phyloP scores from a whole-genome alignment of 2,113 vertebrate genomes.

The Trochalopteron elliotii region DNA sequence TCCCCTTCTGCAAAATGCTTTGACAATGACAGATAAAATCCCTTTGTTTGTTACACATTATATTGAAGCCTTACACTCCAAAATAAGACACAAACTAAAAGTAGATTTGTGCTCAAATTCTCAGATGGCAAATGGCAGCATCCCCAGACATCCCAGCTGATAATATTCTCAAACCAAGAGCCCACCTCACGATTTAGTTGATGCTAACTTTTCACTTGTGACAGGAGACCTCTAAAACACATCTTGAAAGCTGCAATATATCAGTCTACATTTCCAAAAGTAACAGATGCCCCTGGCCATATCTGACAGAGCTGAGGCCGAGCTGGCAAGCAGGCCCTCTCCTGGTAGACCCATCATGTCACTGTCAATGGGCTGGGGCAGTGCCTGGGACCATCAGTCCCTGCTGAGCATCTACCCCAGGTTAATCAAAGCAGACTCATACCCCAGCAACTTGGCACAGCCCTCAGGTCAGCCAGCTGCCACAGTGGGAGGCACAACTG shows the following conservation, averaged over 20 bases:
- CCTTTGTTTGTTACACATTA: background rate
- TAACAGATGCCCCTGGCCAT: background rate
- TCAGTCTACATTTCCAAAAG: background rate
- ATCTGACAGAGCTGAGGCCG: rapidly evolving
- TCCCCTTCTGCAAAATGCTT: background rate
- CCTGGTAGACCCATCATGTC: background rate
- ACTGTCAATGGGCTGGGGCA: rapidly evolving
- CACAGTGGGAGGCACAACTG: background rate
- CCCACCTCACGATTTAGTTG: background rate
- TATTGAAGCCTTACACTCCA: background rate
- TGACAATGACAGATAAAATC: background rate
- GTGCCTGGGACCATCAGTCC: background rate
- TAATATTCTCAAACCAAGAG: background rate
- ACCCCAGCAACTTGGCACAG: background rate
- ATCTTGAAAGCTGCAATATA: background rate
- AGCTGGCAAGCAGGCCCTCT: rapidly evolving
- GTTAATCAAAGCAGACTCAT: background rate
- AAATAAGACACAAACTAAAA: background rate
- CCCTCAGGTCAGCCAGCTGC: background rate
- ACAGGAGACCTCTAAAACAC: background rate
- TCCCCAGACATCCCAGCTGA: background rate
- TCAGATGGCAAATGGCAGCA: background rate
- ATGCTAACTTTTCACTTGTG: background rate
- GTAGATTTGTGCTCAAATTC: background rate
- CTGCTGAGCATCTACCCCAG: background rate